Evolutionary conservation across 2,113 vertebrate species (phyloP).

Genomic region (Cyphomyrus plagiostoma): DNA sequence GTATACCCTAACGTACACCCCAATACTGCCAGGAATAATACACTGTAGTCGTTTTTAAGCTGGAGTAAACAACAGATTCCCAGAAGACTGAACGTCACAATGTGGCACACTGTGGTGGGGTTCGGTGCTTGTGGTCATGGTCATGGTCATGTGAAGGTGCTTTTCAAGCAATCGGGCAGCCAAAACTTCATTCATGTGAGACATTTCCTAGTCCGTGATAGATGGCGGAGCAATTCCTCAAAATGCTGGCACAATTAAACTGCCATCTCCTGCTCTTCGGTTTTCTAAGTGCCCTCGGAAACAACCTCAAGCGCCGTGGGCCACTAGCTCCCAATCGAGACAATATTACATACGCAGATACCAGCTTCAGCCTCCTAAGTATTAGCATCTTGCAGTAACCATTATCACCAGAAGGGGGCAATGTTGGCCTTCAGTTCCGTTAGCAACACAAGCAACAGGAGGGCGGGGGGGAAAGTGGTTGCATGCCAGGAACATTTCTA

Average conservation of each 20-base stretch:
- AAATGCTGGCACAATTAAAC: not conserved
- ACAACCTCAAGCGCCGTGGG: not conserved
- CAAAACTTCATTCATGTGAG: not conserved
- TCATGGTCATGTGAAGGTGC: not conserved
- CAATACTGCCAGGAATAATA: not conserved
- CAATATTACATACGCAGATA: not conserved
- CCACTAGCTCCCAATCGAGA: not conserved
- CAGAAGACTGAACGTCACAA: not conserved
- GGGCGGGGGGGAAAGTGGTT: not conserved
- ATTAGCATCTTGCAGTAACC: not conserved
- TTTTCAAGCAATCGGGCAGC: not conserved
- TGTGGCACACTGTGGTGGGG: not conserved
- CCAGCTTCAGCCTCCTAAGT: not conserved
- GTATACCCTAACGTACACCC: not conserved
- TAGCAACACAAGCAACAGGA: not conserved
- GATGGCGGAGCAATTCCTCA: not conserved
- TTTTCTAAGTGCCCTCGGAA: not conserved
- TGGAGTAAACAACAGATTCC: not conserved
- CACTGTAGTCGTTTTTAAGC: not conserved
- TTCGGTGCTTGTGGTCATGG: not conserved
- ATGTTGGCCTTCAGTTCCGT: constrained; percentile 12
- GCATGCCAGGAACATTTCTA: not conserved
- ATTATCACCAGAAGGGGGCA: constrained; percentile 14
- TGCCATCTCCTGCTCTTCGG: not conserved
- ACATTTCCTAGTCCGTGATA: not conserved